Evolutionary conservation across 2,113 vertebrate species (phyloP), one percentile per base, ranked within the genome.

Genomic region (Petromus typicus): DNA sequence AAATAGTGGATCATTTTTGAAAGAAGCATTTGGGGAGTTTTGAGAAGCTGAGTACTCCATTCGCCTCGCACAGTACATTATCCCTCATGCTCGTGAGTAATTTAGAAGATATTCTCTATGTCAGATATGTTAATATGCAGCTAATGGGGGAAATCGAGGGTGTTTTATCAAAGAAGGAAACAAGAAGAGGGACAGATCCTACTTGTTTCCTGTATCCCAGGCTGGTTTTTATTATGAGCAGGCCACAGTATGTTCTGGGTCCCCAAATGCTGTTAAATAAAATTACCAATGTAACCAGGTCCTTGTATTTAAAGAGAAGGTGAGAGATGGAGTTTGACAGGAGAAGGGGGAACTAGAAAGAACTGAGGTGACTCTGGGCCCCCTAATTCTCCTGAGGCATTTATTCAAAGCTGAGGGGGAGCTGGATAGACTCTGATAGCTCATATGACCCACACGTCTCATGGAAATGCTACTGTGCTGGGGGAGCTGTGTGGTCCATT

Each of bases 1-100:
- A 97, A 98, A 96, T 23, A 95, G 78, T 86, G 79, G 43, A 86
- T 97, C 96, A 48, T 96, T 97, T 97, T 92, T 97, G 75, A 97
- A 97, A 97, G 96, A 96, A 97, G 95, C 86, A 73, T 97, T 96
- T 95, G 76, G 85, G 95, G 37, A 66, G 56, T 89, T 95, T 61
- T 69, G 92, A 90, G 96, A 91, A 96, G 66, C 56, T 0, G 54
- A 83, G 23, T 43, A 0, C 75, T 88, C 88, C 82, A 94, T 95
- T 91, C 79, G 89, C 87, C 40, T 96, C 69, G 89, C 43, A 92
- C 22, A 92, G 59, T 78, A 22, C 61, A 66, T 43, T 57, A 71
- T 97, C 25, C 22, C 64, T 94, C 27, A 9, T 27, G 61, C 87
- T 34, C 51, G 43, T 17, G 22, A 75, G 34, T 88, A 93, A 95